Evolutionary conservation across 2,888 invertebrate genomes (phyloP).

Genomic region (Ormyrus nitidulus): DNA sequence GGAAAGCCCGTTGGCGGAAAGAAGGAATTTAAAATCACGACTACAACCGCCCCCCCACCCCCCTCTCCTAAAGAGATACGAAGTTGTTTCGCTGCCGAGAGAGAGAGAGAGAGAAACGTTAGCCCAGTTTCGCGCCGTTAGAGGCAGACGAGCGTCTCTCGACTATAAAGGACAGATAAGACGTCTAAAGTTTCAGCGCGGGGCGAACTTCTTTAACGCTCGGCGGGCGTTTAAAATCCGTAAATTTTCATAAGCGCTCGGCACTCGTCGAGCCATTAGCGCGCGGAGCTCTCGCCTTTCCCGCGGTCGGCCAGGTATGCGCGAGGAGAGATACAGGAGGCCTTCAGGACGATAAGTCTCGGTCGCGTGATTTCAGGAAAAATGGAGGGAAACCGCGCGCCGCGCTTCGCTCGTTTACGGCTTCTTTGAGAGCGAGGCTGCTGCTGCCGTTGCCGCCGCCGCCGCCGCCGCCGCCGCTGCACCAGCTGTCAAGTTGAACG

Average conservation of each 20-base stretch:
- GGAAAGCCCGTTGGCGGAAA: not conserved
- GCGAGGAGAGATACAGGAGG: not conserved
- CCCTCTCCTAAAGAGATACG: constrained; percentile 27
- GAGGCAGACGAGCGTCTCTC: constrained; percentile 56
- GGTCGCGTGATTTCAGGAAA: too few species aligned
- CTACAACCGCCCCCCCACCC: not conserved
- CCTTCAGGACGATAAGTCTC: not conserved
- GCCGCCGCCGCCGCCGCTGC: too few species aligned
- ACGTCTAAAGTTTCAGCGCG: constrained; percentile 58
- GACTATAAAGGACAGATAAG: constrained; percentile 67
- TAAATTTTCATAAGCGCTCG: constrained; percentile 65
- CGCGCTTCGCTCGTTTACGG: too few species aligned
- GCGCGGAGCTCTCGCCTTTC: not conserved
- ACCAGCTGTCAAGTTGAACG: not conserved
- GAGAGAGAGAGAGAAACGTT: constrained; percentile 59
- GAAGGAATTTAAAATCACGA: constrained; percentile 38
- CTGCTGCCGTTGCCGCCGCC: too few species aligned
- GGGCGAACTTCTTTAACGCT: constrained; percentile 61
- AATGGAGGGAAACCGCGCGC: too few species aligned
- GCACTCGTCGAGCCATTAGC: constrained; percentile 32
- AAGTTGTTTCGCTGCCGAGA: constrained; percentile 25
- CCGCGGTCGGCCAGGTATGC: constrained; percentile 24
- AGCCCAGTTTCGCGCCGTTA: constrained; percentile 60
- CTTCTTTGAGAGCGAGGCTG: too few species aligned
- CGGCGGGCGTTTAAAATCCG: constrained; percentile 64